Evolutionary conservation across 2,797 vertebrate genomes (phyloP).

Genomic region (Pterois miles): DNA sequence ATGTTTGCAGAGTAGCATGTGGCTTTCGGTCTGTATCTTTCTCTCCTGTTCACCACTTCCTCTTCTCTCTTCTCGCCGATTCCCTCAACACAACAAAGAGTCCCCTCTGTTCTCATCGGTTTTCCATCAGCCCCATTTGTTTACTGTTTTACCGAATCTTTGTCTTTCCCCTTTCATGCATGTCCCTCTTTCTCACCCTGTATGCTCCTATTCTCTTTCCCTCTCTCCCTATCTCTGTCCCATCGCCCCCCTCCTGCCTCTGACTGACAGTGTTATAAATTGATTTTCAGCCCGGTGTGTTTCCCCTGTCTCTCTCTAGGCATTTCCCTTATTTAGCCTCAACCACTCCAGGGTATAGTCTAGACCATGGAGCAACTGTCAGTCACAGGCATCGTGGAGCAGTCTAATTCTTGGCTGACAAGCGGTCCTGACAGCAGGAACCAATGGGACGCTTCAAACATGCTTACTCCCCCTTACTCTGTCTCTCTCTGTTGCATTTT

Average conservation of each 20-base stretch:
- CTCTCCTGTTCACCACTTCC: conserved; percentile 2
- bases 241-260: conserved; percentile 42
- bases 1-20: conserved; percentile 5
- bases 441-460: conserved; percentile 75
- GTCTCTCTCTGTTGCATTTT: conserved; percentile 57
- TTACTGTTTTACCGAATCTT: conserved; percentile 37
- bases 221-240: conserved; percentile 49
- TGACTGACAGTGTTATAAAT: conserved; percentile 81
- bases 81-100: conserved; percentile 33
- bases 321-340: conserved; percentile 79
- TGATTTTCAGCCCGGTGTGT: conserved; percentile 80
- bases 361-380: conserved; percentile 74
- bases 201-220: conserved; percentile 3
- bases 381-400: conserved; percentile 72
- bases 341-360: conserved; percentile 80
- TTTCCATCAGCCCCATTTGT: conserved; percentile 48
- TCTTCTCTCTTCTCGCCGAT: conserved; percentile 23
- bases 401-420: conserved; percentile 82
- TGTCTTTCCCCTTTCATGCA: conserved; percentile 40
- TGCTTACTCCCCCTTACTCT: conserved; percentile 56
- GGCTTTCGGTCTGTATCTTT: conserved; percentile 4
- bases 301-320: conserved; percentile 75
- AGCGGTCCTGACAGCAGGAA: conserved; percentile 74
- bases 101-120: conserved; percentile 29
- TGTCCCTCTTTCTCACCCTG: conserved; percentile 19